Percentiles rank a stretch among this genome's conserved stretches.
phyloP scores from a whole-genome alignment of 1,140 invertebrate genomes.

The Heliconius hewitsoni region DNA sequence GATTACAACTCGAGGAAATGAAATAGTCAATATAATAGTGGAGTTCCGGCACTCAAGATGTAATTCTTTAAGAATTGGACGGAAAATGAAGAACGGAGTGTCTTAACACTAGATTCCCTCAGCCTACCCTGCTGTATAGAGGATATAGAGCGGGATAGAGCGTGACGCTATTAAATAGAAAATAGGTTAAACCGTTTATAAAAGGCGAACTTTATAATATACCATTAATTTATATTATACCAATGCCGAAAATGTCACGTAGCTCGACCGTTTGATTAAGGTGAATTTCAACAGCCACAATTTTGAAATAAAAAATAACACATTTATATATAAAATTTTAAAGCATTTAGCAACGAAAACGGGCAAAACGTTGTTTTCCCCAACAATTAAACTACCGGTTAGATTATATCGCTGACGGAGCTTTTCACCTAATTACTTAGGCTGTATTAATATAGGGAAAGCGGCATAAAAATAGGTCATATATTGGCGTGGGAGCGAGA shows the following conservation, averaged over 20 bases:
- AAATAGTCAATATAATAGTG: too few species aligned
- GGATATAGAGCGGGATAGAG: too few species aligned
- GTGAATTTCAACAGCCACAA: neutral
- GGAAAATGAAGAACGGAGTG: too few species aligned
- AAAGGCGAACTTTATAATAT: neutral
- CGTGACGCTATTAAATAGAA: too few species aligned
- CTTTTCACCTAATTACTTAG: constrained; percentile 78
- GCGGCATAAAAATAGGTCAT: constrained; percentile 81
- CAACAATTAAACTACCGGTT: constrained; percentile 48
- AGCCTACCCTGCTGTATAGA: too few species aligned
- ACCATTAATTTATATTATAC: neutral
- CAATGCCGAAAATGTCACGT: neutral
- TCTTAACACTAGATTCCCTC: too few species aligned
- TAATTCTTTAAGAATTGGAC: too few species aligned
- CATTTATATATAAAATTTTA: constrained; percentile 18
- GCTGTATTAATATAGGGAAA: constrained; percentile 79
- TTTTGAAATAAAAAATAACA: constrained; percentile 15
- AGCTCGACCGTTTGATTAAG: neutral
- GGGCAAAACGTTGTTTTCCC: constrained; percentile 35
- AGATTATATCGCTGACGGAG: constrained; percentile 62
- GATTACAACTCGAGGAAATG: too few species aligned
- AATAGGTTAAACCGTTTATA: too few species aligned
- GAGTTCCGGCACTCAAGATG: too few species aligned
- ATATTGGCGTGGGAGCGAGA: constrained; percentile 75
- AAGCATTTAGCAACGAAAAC: constrained; percentile 26